These are phyloP conservation scores for Cheilosia vernalis DNA, from an alignment of 2,888 invertebrate genomes.

Conservation along the genomic window DNA sequence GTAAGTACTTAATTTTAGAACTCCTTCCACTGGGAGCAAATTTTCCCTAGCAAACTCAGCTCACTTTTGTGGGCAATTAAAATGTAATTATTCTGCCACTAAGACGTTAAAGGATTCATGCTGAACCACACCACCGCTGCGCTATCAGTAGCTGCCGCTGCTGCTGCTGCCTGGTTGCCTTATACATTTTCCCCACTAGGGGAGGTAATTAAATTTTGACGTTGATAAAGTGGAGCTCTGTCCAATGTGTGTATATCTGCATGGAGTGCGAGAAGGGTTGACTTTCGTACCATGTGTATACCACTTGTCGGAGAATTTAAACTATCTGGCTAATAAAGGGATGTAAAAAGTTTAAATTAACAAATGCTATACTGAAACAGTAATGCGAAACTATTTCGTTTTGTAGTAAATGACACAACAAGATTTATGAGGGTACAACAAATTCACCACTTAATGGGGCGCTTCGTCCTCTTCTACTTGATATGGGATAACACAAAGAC, in stretches of 20 bases:
- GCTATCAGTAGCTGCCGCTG: slow-evolving; percentile 32
- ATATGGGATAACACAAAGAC: too few relatives aligned
- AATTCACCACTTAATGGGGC: too few relatives aligned
- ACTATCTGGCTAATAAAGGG: slow-evolving; percentile 62
- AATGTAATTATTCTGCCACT: slow-evolving; percentile 74
- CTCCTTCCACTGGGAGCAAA: slow-evolving; percentile 22
- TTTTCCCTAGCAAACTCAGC: slow-evolving; percentile 47
- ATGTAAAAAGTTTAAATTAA: slow-evolving; percentile 67
- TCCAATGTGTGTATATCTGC: slow-evolving; percentile 33
- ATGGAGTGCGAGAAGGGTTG: slow-evolving; percentile 17
- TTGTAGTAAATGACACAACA: slow-evolving; percentile 31
- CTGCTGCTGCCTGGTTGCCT: slow-evolving; percentile 26
- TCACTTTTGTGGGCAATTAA: slow-evolving; percentile 75
- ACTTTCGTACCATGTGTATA: slow-evolving; percentile 29
- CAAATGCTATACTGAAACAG: slow-evolving; percentile 48
- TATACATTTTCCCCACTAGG: slow-evolving; percentile 44
- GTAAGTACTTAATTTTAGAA: slow-evolving; percentile 60
- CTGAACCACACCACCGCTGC: slow-evolving; percentile 32
- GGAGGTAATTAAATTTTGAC: slow-evolving; percentile 74
- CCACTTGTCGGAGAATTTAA: slow-evolving; percentile 58
- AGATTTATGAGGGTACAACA: slow-evolving; percentile 40
- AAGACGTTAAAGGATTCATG: slow-evolving; percentile 69
- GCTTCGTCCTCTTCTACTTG: too few relatives aligned
- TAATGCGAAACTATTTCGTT: slow-evolving; percentile 43
- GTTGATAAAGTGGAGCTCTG: slow-evolving; percentile 67